These are phyloP conservation scores for Rhagonycha fulva DNA, from an alignment of 2,888 invertebrate species.

Conservation along the genomic window DNA sequence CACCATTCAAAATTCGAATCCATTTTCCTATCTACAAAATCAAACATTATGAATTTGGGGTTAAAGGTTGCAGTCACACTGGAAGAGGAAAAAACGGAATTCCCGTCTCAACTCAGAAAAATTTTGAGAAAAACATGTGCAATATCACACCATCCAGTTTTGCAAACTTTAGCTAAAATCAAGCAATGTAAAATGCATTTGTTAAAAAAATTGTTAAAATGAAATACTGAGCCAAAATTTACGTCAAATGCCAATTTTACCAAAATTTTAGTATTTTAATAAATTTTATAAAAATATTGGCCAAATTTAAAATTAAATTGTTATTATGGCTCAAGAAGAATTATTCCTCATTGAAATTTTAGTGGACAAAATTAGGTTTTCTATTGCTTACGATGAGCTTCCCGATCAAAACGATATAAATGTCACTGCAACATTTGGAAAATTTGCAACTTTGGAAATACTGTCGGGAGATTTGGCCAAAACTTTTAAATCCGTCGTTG, in stretches of 20 bases:
- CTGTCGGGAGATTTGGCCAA: slow-evolving; percentile 56
- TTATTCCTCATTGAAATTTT: slow-evolving; percentile 63
- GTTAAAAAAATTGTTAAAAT: slow-evolving; percentile 7
- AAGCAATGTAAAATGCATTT: slow-evolving; percentile 10
- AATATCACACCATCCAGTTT: not conserved
- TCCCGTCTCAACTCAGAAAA: too few species aligned
- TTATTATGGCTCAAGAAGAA: slow-evolving; percentile 52
- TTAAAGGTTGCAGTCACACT: not conserved
- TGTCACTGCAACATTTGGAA: slow-evolving; percentile 58
- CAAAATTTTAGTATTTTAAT: slow-evolving; percentile 16
- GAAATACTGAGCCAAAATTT: slow-evolving; percentile 13
- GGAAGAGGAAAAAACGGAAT: not conserved
- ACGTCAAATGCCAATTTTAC: slow-evolving; percentile 17
- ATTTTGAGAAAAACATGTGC: too few species aligned
- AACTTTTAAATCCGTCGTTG: slow-evolving; percentile 17
- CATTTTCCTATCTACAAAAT: slow-evolving; percentile 24
- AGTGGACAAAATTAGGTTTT: slow-evolving; percentile 59
- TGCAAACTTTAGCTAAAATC: not conserved
- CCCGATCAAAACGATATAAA: slow-evolving; percentile 55
- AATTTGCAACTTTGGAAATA: slow-evolving; percentile 58
- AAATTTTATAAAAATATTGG: slow-evolving; percentile 6
- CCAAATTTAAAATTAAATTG: not conserved
- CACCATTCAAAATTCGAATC: slow-evolving; percentile 27
- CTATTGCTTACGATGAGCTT: slow-evolving; percentile 47
- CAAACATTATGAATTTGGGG: not conserved